Base-by-base conservation (phyloP, 1,140 invertebrate genomes). In the Hirudo medicinalis region DNA sequence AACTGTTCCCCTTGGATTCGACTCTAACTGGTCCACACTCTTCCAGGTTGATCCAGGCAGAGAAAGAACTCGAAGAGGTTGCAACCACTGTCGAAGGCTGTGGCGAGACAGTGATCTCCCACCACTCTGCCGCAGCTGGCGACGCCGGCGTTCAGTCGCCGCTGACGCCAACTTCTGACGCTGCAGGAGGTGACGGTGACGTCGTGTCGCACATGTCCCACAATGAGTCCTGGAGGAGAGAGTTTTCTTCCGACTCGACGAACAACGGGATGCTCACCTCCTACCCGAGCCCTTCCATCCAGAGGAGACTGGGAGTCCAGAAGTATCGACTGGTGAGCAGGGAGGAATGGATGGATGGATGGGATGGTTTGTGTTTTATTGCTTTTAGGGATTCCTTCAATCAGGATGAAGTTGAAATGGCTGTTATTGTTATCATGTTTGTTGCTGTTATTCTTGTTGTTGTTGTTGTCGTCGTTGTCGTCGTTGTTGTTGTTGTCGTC, bases 141-240 rank as follows among this genome's bases (percentile, higher is more conserved):
- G 60, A 27, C 76, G 81, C 87, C 75, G 84, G 96, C 76, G 95
- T 97, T 66, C 92, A 99, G 86, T 95, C 99, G 84, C 96, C 99
- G 84, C 99, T 99, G 80, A 92, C 98, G 82, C 94, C 88, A 78
- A 83, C 84, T 67, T 95, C 99, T 82, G 91, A 93, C 0, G 80
- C 94, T 69, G 95, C 95, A 1, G 94, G 98, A 82, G 83, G 99
- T 40, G 96, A 98, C n/a, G 20, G 32, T 27, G 29, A 68, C 29
- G 17, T 68, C 20, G 22, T 17, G 40, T 19, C 29, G 11, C n/a
- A 25, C 6, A 15, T 13, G 29, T 36, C 67, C 0, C 67, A 13
- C 9, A 11, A 11, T 0, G 29, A 68, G 67, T 68, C 67, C 2
- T 29, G 40, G 29, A 29, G 29, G 9, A 9, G 29, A 11, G 29